phyloP scores from a whole-genome alignment of 2,888 invertebrate genomes.

The Megalurothrips usitatus region DNA sequence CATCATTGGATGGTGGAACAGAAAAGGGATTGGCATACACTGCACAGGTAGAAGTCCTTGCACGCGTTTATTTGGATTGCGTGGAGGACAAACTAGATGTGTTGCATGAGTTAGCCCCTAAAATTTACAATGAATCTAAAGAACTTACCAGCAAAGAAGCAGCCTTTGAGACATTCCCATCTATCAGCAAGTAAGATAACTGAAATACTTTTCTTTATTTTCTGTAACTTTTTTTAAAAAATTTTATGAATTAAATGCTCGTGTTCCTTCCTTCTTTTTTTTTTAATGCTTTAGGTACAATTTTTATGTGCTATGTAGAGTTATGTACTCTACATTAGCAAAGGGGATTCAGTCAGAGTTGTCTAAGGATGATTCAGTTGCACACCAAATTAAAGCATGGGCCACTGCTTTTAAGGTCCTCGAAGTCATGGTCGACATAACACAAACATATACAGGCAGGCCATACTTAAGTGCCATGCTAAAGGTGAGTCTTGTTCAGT shows the following conservation, averaged over 20 bases:
- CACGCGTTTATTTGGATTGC: constrained; percentile 60
- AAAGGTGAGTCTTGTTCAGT: background rate
- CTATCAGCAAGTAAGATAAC: background rate
- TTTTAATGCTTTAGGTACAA: background rate
- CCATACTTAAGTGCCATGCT: background rate
- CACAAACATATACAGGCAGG: background rate
- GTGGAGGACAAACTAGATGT: constrained; percentile 46
- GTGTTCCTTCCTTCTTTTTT: background rate
- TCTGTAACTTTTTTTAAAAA: background rate
- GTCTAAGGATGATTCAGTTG: background rate
- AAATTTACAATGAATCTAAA: constrained; percentile 12
- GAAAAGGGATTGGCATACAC: constrained; percentile 64
- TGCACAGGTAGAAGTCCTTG: constrained; percentile 57
- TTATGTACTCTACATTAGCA: background rate
- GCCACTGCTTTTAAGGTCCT: background rate
- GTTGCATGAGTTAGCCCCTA: constrained; percentile 41
- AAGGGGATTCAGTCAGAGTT: background rate
- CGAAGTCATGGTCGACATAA: background rate
- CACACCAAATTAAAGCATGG: background rate
- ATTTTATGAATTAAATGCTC: background rate
- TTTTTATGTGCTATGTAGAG: background rate
- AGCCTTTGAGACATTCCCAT: constrained; percentile 7
- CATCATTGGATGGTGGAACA: constrained; percentile 55
- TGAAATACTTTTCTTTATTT: background rate
- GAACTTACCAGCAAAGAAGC: background rate